Percentiles rank a stretch among this genome's conserved stretches.
phyloP scores from a whole-genome alignment of 1,140 invertebrate genomes.

The Diorhabda sublineata region DNA sequence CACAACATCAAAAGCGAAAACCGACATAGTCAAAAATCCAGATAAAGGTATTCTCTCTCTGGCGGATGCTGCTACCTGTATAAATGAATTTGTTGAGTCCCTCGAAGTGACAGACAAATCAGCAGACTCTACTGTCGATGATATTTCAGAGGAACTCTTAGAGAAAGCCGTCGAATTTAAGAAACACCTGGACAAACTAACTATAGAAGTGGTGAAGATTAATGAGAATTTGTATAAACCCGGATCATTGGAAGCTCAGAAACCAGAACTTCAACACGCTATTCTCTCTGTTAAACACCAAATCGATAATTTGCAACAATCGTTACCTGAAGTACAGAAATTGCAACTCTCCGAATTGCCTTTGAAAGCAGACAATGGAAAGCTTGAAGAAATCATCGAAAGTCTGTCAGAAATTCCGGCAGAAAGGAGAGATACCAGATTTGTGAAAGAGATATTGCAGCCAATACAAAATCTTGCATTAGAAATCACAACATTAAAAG shows the following conservation, averaged over 20 bases:
- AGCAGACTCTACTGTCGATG: neutral
- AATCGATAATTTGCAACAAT: neutral
- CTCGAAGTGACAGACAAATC: neutral
- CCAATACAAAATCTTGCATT: neutral
- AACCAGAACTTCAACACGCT: constrained; percentile 19
- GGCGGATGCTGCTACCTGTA: neutral
- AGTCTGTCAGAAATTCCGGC: neutral
- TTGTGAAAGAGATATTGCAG: neutral
- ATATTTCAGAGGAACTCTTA: neutral
- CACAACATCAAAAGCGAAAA: neutral
- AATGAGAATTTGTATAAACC: constrained; percentile 18
- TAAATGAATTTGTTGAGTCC: neutral
- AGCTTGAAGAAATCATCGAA: constrained; percentile 8
- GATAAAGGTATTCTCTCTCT: neutral
- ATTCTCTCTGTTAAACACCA: neutral
- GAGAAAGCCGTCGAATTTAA: neutral
- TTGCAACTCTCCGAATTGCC: neutral
- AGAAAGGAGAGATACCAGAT: neutral
- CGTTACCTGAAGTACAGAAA: constrained; percentile 11
- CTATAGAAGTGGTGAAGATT: constrained; percentile 18
- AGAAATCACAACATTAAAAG: neutral
- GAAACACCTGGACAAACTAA: constrained; percentile 18
- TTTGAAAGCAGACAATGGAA: neutral
- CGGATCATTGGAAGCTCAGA: constrained; percentile 16
- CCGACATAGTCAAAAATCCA: neutral